Base-by-base conservation (phyloP, 2,888 invertebrate genomes). In the Tachystola acroxantha region DNA sequence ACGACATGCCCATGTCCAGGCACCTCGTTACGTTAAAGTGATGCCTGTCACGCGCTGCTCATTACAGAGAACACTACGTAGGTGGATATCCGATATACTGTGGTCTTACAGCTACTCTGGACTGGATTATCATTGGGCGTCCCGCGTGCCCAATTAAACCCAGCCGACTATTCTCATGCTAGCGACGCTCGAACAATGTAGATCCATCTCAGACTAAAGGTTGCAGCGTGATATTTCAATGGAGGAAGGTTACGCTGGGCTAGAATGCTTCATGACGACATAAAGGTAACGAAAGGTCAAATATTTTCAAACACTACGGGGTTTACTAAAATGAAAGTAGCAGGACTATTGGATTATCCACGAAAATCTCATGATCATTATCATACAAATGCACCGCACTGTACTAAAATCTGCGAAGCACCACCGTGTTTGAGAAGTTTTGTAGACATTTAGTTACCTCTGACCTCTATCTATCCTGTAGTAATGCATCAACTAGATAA, bases 1-100 rank as follows among this genome's bases (percentile, higher is more conserved):
- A 24, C 24, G n/a, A n/a, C 9, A 24, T 48, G 39, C 42, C 45
- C 53, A 54, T 61, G 49, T 52, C 51, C 47, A 50, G 59, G 44
- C 50, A 42, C 34, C 34, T 13, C 32, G 41, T 37, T 46, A 45
- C 2, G 20, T 19, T 20, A 9, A 9, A 48, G 44, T 42, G 45
- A 42, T 40, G 42, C 40, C 50, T 62, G 72, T 80, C 79, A 80
- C 75, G 78, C 67, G 79, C 57, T 69, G 64, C 53, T 52, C 53
- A 71, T 74, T 72, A 68, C 3, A 6, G 42, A 39, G 36, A 41
- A 32, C 30, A 30, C 41, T 39, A 44, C 46, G 51, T 53, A 49
- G 49, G 48, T 46, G 45, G 43, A 39, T 28, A 40, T 42, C 42
- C 43, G 35, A 45, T 39, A 46, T 24, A 45, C 29, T 33, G 29